These are phyloP conservation scores for Tympanuchus pallidicinctus DNA, from an alignment of 2,113 vertebrate species.

Conservation along the genomic window DNA sequence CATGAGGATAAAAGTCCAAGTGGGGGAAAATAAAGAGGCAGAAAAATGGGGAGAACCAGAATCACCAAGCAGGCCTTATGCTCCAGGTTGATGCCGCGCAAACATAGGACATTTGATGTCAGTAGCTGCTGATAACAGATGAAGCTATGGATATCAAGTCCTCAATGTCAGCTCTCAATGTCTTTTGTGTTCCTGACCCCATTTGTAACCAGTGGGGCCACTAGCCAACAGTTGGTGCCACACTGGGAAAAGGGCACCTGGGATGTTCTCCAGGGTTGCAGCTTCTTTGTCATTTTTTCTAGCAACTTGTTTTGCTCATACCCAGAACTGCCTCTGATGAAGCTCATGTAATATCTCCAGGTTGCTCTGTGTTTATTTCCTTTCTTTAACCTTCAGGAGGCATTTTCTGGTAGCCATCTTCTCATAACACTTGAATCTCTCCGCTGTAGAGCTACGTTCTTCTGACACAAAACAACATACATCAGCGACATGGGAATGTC, in stretches of 20 bases:
- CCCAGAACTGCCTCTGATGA: not conserved
- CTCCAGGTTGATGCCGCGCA: not conserved
- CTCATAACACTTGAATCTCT: fast-evolving
- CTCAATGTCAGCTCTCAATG: not conserved
- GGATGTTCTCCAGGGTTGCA: not conserved
- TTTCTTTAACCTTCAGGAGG: not conserved
- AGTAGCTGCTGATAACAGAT: not conserved
- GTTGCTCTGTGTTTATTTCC: not conserved
- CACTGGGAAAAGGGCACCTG: not conserved
- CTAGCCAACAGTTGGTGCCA: not conserved
- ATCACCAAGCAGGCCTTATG: not conserved
- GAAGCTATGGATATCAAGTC: fast-evolving
- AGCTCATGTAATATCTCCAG: not conserved
- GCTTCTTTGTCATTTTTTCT: not conserved
- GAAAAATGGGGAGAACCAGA: not conserved
- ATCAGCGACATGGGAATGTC: not conserved
- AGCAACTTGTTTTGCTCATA: not conserved
- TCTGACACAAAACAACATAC: not conserved
- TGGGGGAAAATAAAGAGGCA: fast-evolving
- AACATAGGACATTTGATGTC: not conserved
- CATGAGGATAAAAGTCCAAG: not conserved
- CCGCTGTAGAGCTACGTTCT: not conserved
- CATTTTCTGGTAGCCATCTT: not conserved
- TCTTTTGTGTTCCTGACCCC: not conserved
- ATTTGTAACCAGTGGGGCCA: not conserved